phyloP scores from a whole-genome alignment of 2,888 invertebrate species.

The Aromia moschata region DNA sequence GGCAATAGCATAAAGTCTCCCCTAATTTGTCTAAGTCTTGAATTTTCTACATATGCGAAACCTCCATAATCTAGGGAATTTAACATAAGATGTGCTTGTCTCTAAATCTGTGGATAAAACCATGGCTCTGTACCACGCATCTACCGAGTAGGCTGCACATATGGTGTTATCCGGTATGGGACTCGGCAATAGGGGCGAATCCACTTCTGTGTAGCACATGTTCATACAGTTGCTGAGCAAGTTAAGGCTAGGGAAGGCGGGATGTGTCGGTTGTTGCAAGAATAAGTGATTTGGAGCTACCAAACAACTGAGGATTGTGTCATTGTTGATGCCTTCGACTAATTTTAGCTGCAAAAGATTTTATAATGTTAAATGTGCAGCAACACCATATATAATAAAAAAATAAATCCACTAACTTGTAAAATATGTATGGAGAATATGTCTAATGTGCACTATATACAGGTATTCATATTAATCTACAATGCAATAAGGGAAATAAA shows the following conservation, averaged over 20 bases:
- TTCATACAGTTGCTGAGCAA: constrained; percentile 85
- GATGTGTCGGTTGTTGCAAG: constrained; percentile 95
- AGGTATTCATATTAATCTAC: too few species aligned
- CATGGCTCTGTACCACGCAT: constrained; percentile 91
- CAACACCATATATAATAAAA: too few species aligned
- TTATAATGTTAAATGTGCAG: too few species aligned
- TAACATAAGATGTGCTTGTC: constrained; percentile 79
- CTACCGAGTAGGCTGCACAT: constrained; percentile 85
- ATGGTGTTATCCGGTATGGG: constrained; percentile 87
- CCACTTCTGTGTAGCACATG: constrained; percentile 79
- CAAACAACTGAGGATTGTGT: constrained; percentile 88
- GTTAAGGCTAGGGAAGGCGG: constrained; percentile 86
- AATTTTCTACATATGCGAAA: constrained; percentile 80
- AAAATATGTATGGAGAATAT: too few species aligned
- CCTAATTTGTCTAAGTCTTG: constrained; percentile 88
- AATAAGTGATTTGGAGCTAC: constrained; percentile 90
- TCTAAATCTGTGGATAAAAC: constrained; percentile 73
- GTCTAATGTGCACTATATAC: too few species aligned
- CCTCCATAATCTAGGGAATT: constrained; percentile 97
- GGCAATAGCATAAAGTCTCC: constrained; percentile 94
- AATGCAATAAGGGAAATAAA: too few species aligned
- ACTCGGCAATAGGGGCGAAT: constrained; percentile 82
- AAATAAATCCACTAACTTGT: too few species aligned
- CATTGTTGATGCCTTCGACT: constrained; percentile 92
- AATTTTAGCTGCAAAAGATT: constrained; percentile 77